Conservation (phyloP, 2,113 vertebrate species). For the Eurystomus gularis region DNA sequence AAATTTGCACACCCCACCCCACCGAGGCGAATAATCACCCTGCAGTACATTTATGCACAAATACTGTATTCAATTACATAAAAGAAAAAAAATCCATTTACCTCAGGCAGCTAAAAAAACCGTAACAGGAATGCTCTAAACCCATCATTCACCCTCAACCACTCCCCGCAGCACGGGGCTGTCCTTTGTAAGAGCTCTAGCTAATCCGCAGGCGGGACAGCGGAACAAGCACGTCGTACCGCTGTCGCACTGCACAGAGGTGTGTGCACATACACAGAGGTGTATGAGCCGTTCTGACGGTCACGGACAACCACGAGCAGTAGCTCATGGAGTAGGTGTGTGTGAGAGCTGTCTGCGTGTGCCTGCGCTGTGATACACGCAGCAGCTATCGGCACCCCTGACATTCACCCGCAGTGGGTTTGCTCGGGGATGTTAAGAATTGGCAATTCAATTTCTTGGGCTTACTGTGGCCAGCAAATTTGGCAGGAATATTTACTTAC, state of each 20-base stretch:
- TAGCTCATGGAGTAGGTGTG: fast-evolving
- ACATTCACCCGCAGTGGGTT: background rate
- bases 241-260: too few species aligned
- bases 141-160: background rate
- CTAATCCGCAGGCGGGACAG: fast-evolving
- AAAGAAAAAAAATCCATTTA: background rate
- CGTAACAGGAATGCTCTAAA: background rate
- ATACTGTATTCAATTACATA: background rate
- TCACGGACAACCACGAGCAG: fast-evolving
- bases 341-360: background rate
- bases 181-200: background rate
- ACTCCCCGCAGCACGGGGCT: background rate
- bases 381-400: background rate
- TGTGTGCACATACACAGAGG: fast-evolving
- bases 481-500: background rate
- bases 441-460: background rate
- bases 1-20: background rate
- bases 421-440: background rate
- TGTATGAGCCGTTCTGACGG: background rate
- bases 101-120: background rate
- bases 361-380: background rate
- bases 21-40: background rate
- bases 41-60: background rate
- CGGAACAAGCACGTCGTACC: fast-evolving
- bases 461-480: background rate